Base-by-base conservation (phyloP, 1,140 invertebrate species). In the Dermatophagoides farinae region DNA sequence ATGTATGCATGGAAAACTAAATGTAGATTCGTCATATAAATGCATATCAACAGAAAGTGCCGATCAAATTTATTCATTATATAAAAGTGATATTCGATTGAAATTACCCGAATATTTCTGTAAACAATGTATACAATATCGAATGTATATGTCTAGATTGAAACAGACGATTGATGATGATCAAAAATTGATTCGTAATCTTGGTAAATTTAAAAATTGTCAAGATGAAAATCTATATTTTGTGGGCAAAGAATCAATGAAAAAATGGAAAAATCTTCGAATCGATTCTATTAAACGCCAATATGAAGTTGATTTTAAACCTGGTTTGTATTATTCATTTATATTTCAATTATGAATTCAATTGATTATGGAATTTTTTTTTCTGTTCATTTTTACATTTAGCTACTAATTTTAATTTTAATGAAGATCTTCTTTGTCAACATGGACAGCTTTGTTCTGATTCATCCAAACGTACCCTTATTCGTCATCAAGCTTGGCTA, bases 391-490 rank as follows among this genome's bases (percentile, higher is more conserved):
- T 47, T 47, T 18, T 4, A 20, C 1, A 18, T 23, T 47, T 9
- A 20, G 46, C 1, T 4, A 47, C 2, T 47, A 47, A 31, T n/a
- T 16, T 18, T 14, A 70, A 70, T 44, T 79, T 80, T 64, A 79
- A 80, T 68, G 74, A 76, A 62, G 78, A 80, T 65, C 65, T 79
- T 22, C 65, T 78, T 18, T 79, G 78, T 67, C 71, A 71, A 37
- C 78, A 79, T 65, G 69, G 71, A 68, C 68, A 70, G 62, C 63
- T 76, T 18, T 61, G 60, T 58, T 65, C 69, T 16, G 69, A 74
- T 64, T 61, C 65, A 31, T 65, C 61, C 25, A 65, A 68, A 61
- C 61, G 76, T 41, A 75, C 73, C 65, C 64, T 77, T 38, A 71
- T 80, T 6, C 71, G 74, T 5, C 61, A 67, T 4, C 71, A 73